These are phyloP conservation scores for Diuraphis noxia DNA, from an alignment of 1,140 invertebrate genomes.

Conservation along the genomic window DNA sequence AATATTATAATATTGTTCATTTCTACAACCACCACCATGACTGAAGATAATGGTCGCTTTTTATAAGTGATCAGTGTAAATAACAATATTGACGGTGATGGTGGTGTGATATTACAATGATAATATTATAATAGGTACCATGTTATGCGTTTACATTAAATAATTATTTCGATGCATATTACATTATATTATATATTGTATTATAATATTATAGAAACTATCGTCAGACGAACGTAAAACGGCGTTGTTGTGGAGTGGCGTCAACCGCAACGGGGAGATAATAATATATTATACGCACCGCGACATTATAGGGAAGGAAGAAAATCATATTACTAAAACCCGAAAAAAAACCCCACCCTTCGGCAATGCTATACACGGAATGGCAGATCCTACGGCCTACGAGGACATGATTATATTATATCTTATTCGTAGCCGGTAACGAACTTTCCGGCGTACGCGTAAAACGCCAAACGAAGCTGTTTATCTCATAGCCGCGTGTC, in stretches of 20 bases:
- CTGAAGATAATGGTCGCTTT: neutral
- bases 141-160: neutral
- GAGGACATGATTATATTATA: neutral
- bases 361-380: neutral
- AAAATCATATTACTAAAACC: neutral
- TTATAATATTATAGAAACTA: too few relatives aligned
- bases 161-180: neutral
- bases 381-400: neutral
- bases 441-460: neutral
- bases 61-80: neutral
- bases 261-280: neutral
- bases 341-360: neutral
- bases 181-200: neutral
- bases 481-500: conserved; percentile 5
- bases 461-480: conserved; percentile 40
- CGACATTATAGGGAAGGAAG: too few relatives aligned
- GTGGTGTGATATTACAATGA: neutral
- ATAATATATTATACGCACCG: neutral
- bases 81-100: neutral
- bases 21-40: neutral
- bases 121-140: neutral
- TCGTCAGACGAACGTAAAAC: neutral
- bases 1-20: neutral
- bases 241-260: neutral
- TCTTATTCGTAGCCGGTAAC: neutral